Evolutionary conservation across 2,113 vertebrate genomes (phyloP), one percentile per base, ranked within the genome.

Genomic region (Perca flavescens): DNA sequence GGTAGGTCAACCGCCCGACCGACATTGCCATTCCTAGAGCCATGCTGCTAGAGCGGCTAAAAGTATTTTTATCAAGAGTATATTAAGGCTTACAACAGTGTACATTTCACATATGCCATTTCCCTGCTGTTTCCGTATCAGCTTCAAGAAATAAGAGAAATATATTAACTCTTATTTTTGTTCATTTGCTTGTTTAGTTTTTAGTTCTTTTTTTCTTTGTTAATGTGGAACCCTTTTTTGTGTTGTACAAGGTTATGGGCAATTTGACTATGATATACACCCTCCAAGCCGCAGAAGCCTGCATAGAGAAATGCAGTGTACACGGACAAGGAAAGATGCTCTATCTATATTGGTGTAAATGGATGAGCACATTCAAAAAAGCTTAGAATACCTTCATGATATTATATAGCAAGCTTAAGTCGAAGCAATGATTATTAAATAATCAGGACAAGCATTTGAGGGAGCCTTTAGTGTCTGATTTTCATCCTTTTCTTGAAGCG

Each of bases 401-500:
- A 61, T 54, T 31, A 14, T 31, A 17, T 25, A 58, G 57, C 19
- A 67, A 74, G 60, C 58, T 70, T 58, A 47, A 83, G 56, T 60
- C 19, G 17, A 43, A 25, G 14, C 34, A 53, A 31, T 65, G 54
- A 56, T 73, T 79, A 72, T 43, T 76, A 54, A 70, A 77, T 69
- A 74, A 75, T 54, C n/a, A 65, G 21, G 22, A 78, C 67, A 28
- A 73, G 64, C 70, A n/a, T 78, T 69, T n/a, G 22, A 69, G 43
- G 72, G 46, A 82, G 79, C 49, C 74, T 82, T 77, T 63, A 56
- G 64, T 56, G 60, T 66, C 40, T 79, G 80, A 77, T 89, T 58
- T 85, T 52, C 67, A 81, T 79, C 72, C 77, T 31, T 73, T 10
- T 31, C n/a, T 43, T 79, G 66, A 83, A 77, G 81, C 54, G 70